Base-by-base conservation (phyloP, 2,113 vertebrate species). In the Campylorhamphus procurvoides region DNA sequence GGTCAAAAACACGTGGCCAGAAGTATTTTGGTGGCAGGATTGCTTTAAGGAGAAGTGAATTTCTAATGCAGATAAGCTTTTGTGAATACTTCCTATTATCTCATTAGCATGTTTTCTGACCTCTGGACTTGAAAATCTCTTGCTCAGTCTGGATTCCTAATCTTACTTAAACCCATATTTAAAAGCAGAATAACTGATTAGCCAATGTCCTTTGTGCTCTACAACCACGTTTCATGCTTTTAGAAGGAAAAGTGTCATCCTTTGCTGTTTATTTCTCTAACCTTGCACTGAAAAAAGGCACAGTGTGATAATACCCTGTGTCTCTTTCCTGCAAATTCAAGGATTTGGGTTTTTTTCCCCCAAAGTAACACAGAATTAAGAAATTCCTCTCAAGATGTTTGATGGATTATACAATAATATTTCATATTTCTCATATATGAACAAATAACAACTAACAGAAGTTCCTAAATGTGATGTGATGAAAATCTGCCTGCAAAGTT, bases 121-220 rank as follows among this genome's bases (percentile, higher is more conserved):
- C 82, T 91, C 63, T 95, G 62, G 71, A 89, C 39, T 96, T 96
- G 86, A 68, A 90, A 98, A 95, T 89, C 39, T 91, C 35, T 75
- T 97, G 76, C 87, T 96, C 69, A 80, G 82, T 71, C 88, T 96
- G 87, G 72, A 95, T 72, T 91, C 75, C 66, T 94, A 95, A 89
- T 96, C 94, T 95, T 71, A 79, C 84, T 93, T 91, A 91, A 95
- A 93, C 18, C 50, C 88, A 78, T 60, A 78, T 97, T 97, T 94
- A 93, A 95, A 90, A 89, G 24, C 64, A 92, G 95, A 96, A 94
- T 91, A 94, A 92, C 49, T 87, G 75, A 96, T 96, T 90, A 94
- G 92, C 29, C 60, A 95, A 58, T 16, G 55, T 86, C 66, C 49
- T 96, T 95, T 90, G 59, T 96, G 84, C 84, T 73, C 55, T n/a